Conservation (phyloP, 2,888 invertebrate genomes). For the Agrotis segetum region DNA sequence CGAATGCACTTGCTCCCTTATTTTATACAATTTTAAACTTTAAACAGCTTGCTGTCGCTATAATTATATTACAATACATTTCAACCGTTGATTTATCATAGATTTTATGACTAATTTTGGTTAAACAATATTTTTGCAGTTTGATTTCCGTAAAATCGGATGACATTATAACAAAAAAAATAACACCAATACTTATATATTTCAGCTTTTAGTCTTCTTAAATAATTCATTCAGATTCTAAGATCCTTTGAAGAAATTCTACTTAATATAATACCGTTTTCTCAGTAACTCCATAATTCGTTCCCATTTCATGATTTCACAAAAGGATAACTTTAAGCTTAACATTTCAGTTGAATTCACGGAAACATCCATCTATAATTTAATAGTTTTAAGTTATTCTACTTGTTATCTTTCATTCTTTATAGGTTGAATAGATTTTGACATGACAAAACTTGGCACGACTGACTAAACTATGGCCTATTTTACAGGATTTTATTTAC, state of each 20-base stretch:
- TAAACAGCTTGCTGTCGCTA: too few species aligned
- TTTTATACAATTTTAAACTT: too few species aligned
- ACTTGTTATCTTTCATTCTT: not conserved
- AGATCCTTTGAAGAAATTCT: not conserved
- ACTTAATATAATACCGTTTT: not conserved
- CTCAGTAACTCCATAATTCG: conserved; percentile 16
- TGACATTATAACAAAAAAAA: too few species aligned
- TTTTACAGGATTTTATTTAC: too few species aligned
- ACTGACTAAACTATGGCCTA: not conserved
- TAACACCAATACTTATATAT: not conserved
- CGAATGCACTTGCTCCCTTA: too few species aligned
- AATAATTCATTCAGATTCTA: conserved; percentile 11
- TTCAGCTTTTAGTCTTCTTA: not conserved
- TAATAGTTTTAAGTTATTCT: not conserved
- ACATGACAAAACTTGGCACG: not conserved
- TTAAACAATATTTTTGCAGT: too few species aligned
- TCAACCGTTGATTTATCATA: too few species aligned
- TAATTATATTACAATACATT: too few species aligned
- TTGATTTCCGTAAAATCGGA: too few species aligned
- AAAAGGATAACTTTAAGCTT: conserved; percentile 24
- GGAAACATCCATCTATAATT: not conserved
- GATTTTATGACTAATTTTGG: too few species aligned
- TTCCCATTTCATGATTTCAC: conserved; percentile 1
- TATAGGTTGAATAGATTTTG: not conserved
- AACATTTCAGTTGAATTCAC: conserved; percentile 20